Conservation (phyloP, 2,797 vertebrate genomes). For the Lacerta viridis region DNA sequence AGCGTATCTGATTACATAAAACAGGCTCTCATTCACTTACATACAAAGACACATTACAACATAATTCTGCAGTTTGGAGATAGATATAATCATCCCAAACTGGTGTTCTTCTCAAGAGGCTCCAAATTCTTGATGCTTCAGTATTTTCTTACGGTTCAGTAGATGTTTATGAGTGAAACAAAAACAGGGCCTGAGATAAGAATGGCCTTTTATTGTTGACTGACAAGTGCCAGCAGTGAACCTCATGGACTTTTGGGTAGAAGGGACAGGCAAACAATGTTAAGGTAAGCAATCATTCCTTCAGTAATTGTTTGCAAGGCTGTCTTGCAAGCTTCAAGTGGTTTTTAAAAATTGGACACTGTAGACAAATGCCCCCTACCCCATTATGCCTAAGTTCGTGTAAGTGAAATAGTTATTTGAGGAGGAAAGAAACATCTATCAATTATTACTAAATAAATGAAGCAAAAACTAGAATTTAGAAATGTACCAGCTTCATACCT, state of each 20-base stretch:
- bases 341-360: not conserved
- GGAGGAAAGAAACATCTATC: not conserved
- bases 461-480: conserved; percentile 43
- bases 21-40: not conserved
- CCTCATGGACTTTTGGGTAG: too few species aligned
- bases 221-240: not conserved
- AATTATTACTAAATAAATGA: conserved; percentile 31
- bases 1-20: not conserved
- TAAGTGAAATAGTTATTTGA: not conserved
- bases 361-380: too few species aligned
- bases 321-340: not conserved
- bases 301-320: not conserved
- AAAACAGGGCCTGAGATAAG: not conserved
- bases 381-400: not conserved
- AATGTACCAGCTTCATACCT: conserved; percentile 79
- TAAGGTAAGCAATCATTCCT: not conserved
- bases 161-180: too few species aligned
- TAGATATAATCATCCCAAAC: not conserved
- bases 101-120: not conserved
- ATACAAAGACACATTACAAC: not conserved
- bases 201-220: not conserved
- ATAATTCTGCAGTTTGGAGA: conserved; percentile 1
- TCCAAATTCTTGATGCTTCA: not conserved
- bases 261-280: not conserved
- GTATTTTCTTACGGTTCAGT: not conserved